Percentiles rank a stretch among this genome's conserved stretches.
These are phyloP conservation scores for Hyles vespertilio DNA, from an alignment of 1,140 invertebrate species.

Conservation along the genomic window DNA sequence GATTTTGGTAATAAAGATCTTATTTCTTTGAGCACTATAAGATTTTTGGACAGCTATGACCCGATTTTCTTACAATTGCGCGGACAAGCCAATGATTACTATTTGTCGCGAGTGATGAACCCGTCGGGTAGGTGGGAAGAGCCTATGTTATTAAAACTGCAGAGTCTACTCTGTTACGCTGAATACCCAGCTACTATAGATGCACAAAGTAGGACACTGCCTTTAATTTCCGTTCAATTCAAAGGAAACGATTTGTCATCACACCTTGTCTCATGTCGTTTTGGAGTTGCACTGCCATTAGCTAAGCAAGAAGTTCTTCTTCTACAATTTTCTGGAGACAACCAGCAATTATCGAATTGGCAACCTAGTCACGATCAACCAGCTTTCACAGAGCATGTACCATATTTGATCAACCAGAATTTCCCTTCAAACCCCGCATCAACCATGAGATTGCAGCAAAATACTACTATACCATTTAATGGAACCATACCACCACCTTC, in stretches of 20 bases:
- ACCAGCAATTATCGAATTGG: constrained; percentile 42
- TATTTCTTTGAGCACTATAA: constrained; percentile 74
- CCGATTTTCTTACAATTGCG: constrained; percentile 72
- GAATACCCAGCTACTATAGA: constrained; percentile 68
- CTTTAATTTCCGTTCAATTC: constrained; percentile 63
- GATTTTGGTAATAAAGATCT: constrained; percentile 83
- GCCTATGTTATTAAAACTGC: constrained; percentile 67
- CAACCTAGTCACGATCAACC: constrained; percentile 43
- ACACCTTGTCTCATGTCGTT: constrained; percentile 55
- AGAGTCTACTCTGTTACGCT: constrained; percentile 68
- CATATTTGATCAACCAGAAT: constrained; percentile 63
- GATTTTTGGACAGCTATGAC: constrained; percentile 74
- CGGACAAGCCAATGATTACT: constrained; percentile 77
- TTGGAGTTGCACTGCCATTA: constrained; percentile 45
- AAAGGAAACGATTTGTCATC: constrained; percentile 66
- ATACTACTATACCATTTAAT: constrained; percentile 50
- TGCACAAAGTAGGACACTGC: constrained; percentile 46
- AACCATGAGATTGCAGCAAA: constrained; percentile 60
- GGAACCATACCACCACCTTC: constrained; percentile 37
- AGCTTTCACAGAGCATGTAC: constrained; percentile 57
- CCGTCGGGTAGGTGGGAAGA: constrained; percentile 70
- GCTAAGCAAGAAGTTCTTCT: constrained; percentile 55
- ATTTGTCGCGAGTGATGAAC: constrained; percentile 74
- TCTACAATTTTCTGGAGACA: constrained; percentile 40
- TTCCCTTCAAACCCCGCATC: constrained; percentile 63